Conservation (phyloP, 2,888 invertebrate genomes). For the Lepidocyrtinus sp. region DNA sequence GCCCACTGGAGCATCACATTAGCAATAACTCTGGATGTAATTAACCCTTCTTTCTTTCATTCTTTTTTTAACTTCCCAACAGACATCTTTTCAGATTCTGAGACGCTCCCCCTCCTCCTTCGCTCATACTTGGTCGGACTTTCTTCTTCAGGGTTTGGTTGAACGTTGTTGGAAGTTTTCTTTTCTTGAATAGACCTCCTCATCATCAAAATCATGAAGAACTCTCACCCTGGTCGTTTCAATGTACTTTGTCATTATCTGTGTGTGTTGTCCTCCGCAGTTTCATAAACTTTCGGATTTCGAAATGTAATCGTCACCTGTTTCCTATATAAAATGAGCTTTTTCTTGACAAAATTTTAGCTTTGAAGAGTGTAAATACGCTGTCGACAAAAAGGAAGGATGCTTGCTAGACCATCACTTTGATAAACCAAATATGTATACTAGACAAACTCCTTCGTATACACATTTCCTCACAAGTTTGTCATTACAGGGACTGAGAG, state of each 20-base stretch:
- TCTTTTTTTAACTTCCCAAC: conserved; percentile 6
- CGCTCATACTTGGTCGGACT: not conserved
- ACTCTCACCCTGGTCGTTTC: not conserved
- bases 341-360: not conserved
- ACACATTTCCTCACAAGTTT: not conserved
- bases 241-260: conserved; percentile 19
- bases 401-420: conserved; percentile 19
- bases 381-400: not conserved
- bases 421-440: not conserved
- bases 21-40: conserved; percentile 59
- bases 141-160: too few species aligned
- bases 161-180: too few species aligned
- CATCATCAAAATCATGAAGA: too few species aligned
- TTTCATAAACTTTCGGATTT: not conserved
- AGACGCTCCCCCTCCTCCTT: conserved; percentile 10
- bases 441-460: not conserved
- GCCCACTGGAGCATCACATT: conserved; percentile 56
- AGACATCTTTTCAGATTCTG: conserved; percentile 37
- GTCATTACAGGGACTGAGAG: not conserved
- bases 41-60: conserved; percentile 58
- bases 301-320: not conserved
- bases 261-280: not conserved
- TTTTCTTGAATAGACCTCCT: too few species aligned
- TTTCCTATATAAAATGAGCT: not conserved
- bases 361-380: not conserved